These are phyloP conservation scores for Calidris pugnax DNA, from an alignment of 2,113 vertebrate genomes.

Conservation along the genomic window DNA sequence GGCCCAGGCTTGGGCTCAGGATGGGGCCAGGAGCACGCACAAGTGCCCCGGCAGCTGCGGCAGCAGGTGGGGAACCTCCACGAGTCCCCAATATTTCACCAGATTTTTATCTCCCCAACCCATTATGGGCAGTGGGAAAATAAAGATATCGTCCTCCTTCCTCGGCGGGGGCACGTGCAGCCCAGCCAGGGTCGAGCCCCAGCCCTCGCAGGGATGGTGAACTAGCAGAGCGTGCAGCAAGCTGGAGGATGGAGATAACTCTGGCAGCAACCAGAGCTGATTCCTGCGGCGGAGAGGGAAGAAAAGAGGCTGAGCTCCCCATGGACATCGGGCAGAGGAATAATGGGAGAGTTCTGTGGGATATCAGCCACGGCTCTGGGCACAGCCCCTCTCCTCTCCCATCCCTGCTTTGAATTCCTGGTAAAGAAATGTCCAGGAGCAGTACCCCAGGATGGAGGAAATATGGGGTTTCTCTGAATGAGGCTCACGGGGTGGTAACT, in stretches of 20 bases:
- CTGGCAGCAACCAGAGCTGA: neutral
- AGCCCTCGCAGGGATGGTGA: neutral
- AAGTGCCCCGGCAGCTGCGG: neutral
- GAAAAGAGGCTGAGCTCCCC: neutral
- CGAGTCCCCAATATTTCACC: neutral
- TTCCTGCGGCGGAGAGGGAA: neutral
- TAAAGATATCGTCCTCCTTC: neutral
- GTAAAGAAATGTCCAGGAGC: neutral
- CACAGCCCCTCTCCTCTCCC: neutral
- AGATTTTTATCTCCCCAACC: neutral
- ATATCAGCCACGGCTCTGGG: neutral
- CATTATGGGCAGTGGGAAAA: neutral
- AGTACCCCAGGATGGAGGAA: neutral
- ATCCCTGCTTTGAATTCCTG: neutral
- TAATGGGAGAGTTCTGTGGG: neutral
- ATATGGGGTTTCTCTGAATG: neutral
- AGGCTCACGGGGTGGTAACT: neutral
- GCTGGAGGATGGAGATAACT: conserved; percentile 58
- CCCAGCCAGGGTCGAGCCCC: neutral
- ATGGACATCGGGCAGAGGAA: neutral
- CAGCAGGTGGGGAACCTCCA: neutral
- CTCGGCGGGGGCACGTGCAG: neutral
- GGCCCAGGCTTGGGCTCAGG: neutral
- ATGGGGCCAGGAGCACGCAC: neutral
- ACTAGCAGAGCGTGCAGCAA: conserved; percentile 4